Evolutionary conservation across 2,888 invertebrate genomes (phyloP).

Genomic region (Seira ritae): DNA sequence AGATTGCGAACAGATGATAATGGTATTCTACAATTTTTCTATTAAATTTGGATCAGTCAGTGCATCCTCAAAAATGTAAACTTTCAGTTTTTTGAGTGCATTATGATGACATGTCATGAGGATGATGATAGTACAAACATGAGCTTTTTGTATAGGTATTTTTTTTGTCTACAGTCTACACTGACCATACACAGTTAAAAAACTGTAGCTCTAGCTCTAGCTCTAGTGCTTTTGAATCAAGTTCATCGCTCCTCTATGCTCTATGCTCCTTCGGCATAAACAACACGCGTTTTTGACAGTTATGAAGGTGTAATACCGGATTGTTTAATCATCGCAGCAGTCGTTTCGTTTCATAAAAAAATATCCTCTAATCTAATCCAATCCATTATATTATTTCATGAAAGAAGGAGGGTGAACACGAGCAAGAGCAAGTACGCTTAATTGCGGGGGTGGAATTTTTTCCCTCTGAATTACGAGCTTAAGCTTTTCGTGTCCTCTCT

Average conservation of each 20-base stretch:
- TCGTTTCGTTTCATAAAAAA: not conserved
- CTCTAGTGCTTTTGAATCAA: too few species aligned
- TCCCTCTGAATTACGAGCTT: constrained; percentile 19
- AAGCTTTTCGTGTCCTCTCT: constrained; percentile 24
- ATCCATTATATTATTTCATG: not conserved
- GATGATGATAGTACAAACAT: too few species aligned
- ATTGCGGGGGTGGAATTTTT: constrained; percentile 17
- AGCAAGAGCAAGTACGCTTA: not conserved
- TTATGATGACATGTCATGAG: not conserved
- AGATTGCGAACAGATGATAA: not conserved
- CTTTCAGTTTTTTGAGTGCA: too few species aligned
- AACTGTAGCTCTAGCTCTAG: too few species aligned
- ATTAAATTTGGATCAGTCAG: not conserved
- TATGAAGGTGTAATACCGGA: not conserved
- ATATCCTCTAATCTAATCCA: not conserved
- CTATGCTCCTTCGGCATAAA: not conserved
- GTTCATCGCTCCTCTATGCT: not conserved
- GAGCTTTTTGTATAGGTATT: too few species aligned
- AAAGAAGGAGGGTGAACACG: not conserved
- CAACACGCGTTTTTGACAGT: constrained; percentile 1
- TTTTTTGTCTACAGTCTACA: too few species aligned
- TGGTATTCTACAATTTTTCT: not conserved
- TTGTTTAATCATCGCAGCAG: constrained; percentile 9
- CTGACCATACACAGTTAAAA: not conserved
- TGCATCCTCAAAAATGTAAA: too few species aligned